These are phyloP conservation scores for Ceratoteleas bidentatus DNA, from an alignment of 1,140 invertebrate species.

Conservation along the genomic window DNA sequence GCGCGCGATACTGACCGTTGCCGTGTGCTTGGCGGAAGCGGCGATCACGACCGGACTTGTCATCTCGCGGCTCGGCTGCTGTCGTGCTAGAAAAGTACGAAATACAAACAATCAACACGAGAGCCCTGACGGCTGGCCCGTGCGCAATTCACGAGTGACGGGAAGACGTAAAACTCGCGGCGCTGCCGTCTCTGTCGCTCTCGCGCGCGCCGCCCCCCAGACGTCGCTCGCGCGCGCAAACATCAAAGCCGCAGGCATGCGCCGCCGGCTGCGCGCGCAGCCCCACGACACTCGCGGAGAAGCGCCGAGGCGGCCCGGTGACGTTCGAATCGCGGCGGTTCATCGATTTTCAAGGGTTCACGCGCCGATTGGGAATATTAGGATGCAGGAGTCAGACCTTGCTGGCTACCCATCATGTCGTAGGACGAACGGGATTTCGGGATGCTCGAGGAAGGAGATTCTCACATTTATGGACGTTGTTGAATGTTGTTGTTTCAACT, in stretches of 20 bases:
- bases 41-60: constrained; percentile 88
- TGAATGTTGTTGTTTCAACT: too few species aligned
- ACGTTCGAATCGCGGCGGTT: too few species aligned
- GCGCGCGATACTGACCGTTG: constrained; percentile 84
- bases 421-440: too few species aligned
- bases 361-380: too few species aligned
- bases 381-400: too few species aligned
- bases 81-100: constrained; percentile 61
- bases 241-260: constrained; percentile 5
- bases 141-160: constrained; percentile 41
- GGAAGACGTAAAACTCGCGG: constrained; percentile 43
- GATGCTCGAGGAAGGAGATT: too few species aligned
- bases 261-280: too few species aligned
- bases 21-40: constrained; percentile 89
- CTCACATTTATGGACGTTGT: too few species aligned
- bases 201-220: constrained; percentile 28
- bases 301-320: too few species aligned
- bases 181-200: constrained; percentile 28
- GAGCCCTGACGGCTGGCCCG: background rate
- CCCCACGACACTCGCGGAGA: too few species aligned
- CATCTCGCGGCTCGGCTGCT: constrained; percentile 75
- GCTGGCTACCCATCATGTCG: too few species aligned
- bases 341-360: too few species aligned
- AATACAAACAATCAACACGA: constrained; percentile 46
- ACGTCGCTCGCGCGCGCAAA: constrained; percentile 37